phyloP scores from a whole-genome alignment of 2,888 invertebrate species.

The Acrobasis suavella region DNA sequence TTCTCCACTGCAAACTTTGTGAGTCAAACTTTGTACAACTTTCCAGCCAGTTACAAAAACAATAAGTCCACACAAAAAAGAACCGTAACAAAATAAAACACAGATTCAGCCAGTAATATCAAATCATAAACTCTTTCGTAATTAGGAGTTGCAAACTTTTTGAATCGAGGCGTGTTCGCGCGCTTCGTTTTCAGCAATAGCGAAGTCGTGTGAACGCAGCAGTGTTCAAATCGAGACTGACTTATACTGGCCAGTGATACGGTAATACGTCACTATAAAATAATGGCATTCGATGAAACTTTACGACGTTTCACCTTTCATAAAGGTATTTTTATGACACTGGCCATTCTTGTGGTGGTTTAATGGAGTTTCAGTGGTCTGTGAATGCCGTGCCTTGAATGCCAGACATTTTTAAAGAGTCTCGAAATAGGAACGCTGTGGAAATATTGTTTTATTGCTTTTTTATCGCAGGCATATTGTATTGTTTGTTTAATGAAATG shows the following conservation, averaged over 20 bases:
- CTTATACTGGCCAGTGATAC: constrained; percentile 19
- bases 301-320: constrained; percentile 28
- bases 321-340: constrained; percentile 17
- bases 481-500: neutral
- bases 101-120: neutral
- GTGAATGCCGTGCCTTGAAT: constrained; percentile 18
- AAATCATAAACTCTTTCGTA: constrained; percentile 11
- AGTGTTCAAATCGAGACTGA: constrained; percentile 22
- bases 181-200: constrained; percentile 2
- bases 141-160: constrained; percentile 17
- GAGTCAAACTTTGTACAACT: constrained; percentile 12
- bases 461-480: neutral
- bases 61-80: constrained; percentile 12
- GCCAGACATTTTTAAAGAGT: neutral
- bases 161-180: constrained; percentile 13
- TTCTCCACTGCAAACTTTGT: constrained; percentile 1
- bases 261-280: constrained; percentile 28
- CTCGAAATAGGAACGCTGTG: constrained; percentile 1
- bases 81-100: neutral
- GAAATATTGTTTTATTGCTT: constrained; percentile 1
- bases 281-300: constrained; percentile 30
- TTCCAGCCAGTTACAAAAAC: constrained; percentile 18
- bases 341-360: constrained; percentile 10
- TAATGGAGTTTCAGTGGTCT: constrained; percentile 11
- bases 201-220: constrained; percentile 21